Conservation (phyloP, 2,888 invertebrate genomes). For the Metacarcinus magister region DNA sequence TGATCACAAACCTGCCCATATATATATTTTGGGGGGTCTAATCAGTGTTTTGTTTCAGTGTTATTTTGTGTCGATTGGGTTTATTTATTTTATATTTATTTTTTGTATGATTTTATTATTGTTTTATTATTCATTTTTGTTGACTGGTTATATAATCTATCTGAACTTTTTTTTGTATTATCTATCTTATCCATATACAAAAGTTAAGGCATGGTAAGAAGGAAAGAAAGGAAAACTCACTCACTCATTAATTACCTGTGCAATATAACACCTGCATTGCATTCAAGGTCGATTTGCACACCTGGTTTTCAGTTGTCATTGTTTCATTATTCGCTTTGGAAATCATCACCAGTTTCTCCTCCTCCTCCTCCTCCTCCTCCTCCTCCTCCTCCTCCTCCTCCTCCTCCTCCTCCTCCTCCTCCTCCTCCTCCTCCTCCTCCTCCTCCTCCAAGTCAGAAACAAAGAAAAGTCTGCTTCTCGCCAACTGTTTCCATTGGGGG, state of each 20-base stretch:
- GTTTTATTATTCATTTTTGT: not conserved
- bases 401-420: not conserved
- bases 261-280: too few species aligned
- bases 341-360: not conserved
- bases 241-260: too few species aligned
- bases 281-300: too few species aligned
- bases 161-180: not conserved
- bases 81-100: not conserved
- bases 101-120: not conserved
- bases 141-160: not conserved
- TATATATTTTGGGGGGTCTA: not conserved
- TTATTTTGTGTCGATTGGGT: not conserved
- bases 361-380: not conserved
- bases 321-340: not conserved
- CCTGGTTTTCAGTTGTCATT: too few species aligned
- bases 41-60: not conserved
- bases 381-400: conserved; percentile 23
- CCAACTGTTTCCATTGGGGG: conserved; percentile 14
- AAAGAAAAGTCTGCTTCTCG: not conserved
- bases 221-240: too few species aligned
- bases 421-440: not conserved
- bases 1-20: not conserved
- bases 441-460: not conserved
- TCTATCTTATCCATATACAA: too few species aligned
- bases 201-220: too few species aligned